Percentiles rank a stretch among this genome's conserved stretches.
Evolutionary conservation across 2,797 vertebrate species (phyloP).

Genomic region (Silurus lanzhouensis): DNA sequence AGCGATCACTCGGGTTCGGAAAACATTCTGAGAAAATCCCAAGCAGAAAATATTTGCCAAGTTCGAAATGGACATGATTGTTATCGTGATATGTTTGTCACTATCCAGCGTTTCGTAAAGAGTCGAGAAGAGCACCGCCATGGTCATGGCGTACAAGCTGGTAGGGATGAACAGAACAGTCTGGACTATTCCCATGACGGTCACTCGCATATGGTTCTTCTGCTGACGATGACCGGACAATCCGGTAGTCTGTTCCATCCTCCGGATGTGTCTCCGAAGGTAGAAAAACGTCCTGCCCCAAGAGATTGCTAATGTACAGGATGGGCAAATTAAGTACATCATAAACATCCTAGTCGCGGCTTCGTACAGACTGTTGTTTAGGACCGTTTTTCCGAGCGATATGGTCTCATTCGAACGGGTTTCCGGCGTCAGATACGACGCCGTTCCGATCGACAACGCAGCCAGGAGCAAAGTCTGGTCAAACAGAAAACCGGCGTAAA

Average conservation of each 20-base stretch:
- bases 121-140: slow-evolving; percentile 27
- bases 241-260: slow-evolving; percentile 34
- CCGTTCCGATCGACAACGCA: slow-evolving; percentile 28
- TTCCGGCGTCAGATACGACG: neutral
- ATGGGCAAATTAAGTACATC: slow-evolving; percentile 29
- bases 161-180: slow-evolving; percentile 43
- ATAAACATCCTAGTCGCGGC: slow-evolving; percentile 11
- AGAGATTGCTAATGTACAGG: slow-evolving; percentile 26
- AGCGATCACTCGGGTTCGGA: slow-evolving; percentile 22
- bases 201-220: slow-evolving; percentile 48
- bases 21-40: slow-evolving; percentile 52
- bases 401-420: neutral
- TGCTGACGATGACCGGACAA: slow-evolving; percentile 34
- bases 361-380: neutral
- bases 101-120: slow-evolving; percentile 32
- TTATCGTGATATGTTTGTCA: slow-evolving; percentile 39
- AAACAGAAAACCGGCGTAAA: slow-evolving; percentile 36
- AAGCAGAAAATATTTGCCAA: slow-evolving; percentile 48
- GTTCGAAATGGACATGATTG: slow-evolving; percentile 22
- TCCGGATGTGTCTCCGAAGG: slow-evolving; percentile 48
- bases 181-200: slow-evolving; percentile 49
- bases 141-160: slow-evolving; percentile 33
- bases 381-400: fast-evolving
- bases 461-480: slow-evolving; percentile 44
- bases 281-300: slow-evolving; percentile 51